Base-by-base conservation (phyloP, 2,797 vertebrate genomes). In the Chelmon rostratus region DNA sequence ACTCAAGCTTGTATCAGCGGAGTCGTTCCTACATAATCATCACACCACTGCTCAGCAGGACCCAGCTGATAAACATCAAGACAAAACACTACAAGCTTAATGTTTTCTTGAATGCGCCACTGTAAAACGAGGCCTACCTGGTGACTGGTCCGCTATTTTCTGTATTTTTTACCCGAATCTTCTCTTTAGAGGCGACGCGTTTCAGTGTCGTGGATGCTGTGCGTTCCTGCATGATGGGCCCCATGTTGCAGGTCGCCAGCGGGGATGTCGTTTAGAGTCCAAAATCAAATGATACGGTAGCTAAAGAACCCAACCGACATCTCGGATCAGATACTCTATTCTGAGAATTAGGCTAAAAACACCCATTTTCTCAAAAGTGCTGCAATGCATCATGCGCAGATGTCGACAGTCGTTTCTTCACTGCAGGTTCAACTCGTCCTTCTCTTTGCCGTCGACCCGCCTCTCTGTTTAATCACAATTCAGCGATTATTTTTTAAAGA, bases 141-240 rank as follows among this genome's bases (percentile, higher is more conserved):
- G 88, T 77, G 33, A 89, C 88, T 31, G 91, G 74, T 31, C 87
- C 93, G 68, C 84, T 92, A 33, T 95, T 95, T 88, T 96, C 95
- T 1, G 93, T 86, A 69, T 94, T 93, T 91, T 95, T 96, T 23
- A 86, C 90, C 76, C 93, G 88, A 65, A 95, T 91, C 90, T 95
- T 95, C 52, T 96, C 96, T 88, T 94, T 96, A 80, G 91, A 92
- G 70, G 94, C 91, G 66, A 95, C 88, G 86, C 92, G 94, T 88
- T 93, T 95, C 61, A 95, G 89, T 40, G 93, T 82, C 74, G 94
- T 93, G 84, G 94, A 92, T 86, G 94, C 85, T 64, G 94, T 91
- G 83, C 92, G 92, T 67, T 96, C 96, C 92, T 96, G 95, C 90
- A 96, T 93, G 88, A 96, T 95, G 82, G 95, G 95, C 85, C 96